These are phyloP conservation scores for Stictonetta naevosa DNA, from an alignment of 2,113 vertebrate species.

Conservation along the genomic window DNA sequence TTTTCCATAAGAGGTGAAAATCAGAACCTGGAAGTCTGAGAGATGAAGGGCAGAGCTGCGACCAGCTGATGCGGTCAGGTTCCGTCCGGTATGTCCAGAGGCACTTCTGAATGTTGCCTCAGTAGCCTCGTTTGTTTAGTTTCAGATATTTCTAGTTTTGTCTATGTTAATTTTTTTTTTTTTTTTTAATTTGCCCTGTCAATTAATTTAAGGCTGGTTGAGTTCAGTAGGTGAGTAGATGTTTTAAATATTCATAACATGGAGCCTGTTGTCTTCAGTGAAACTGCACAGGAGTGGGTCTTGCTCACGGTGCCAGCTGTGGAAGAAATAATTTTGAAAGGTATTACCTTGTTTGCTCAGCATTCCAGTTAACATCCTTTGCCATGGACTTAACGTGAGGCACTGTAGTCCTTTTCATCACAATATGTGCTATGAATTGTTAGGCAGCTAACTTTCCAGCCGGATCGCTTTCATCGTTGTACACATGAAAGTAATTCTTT, in stretches of 20 bases:
- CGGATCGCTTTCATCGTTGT: background rate
- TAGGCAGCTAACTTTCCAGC: constrained; percentile 28
- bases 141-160: background rate
- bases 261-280: background rate
- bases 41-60: background rate
- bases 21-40: background rate
- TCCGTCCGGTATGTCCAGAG: background rate
- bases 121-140: background rate
- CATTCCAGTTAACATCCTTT: constrained; percentile 5
- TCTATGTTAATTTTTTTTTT: constrained; percentile 46
- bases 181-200: background rate
- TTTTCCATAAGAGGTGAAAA: background rate
- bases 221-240: background rate
- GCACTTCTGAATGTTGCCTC: background rate
- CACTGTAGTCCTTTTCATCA: background rate
- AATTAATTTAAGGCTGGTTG: background rate
- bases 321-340: constrained; percentile 13
- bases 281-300: background rate
- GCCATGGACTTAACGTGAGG: background rate
- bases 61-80: background rate
- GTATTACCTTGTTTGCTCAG: background rate
- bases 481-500: background rate
- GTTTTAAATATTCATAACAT: background rate
- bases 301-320: background rate
- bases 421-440: background rate